Base-by-base conservation (phyloP, 2,888 invertebrate species). In the Drosophila seclusa region DNA sequence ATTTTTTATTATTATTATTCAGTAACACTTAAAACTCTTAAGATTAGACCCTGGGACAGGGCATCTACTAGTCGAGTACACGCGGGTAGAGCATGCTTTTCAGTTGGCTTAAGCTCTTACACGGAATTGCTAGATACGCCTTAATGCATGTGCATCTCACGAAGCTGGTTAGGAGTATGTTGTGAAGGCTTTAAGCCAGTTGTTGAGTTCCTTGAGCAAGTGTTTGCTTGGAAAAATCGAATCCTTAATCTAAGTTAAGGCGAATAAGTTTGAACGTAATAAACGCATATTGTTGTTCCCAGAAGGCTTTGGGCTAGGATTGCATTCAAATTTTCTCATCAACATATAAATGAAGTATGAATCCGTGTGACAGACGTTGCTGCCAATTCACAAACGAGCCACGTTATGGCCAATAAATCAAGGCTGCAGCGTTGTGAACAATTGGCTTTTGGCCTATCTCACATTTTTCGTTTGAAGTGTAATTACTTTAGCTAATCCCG, bases 251-350 rank as follows among this genome's bases (percentile, higher is more conserved):
- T 18, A 53, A 58, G 69, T 50, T 60, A 50, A 58, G 57, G 40
- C 24, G 55, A 64, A 29, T 11, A 42, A 52, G 21, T 52, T 57
- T 53, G 45, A 66, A 48, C 40, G 52, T 55, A 69, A 69, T 69
- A 68, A 73, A 52, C 71, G 54, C 54, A 59, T 53, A 53, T 71
- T 53, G 58, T 61, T 65, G 49, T 11, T 87, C 87, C 89, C 89
- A 68, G 42, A 59, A 59, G 85, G 68, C 71, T 72, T 53, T 62
- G 31, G 73, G 60, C 86, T 61, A 68, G 73, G 90, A 89, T 87
- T 87, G 90, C 89, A 89, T 89, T 89, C 84, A 90, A 86, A 90
- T 87, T 88, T 80, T 76, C 87, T 87, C 83, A 87, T 87, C 87
- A 87, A 84, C 90, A 87, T 87, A 90, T 82, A 87, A 89, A 87